Evolutionary conservation across 2,797 vertebrate genomes (phyloP).

Genomic region (Cottoperca gobio): DNA sequence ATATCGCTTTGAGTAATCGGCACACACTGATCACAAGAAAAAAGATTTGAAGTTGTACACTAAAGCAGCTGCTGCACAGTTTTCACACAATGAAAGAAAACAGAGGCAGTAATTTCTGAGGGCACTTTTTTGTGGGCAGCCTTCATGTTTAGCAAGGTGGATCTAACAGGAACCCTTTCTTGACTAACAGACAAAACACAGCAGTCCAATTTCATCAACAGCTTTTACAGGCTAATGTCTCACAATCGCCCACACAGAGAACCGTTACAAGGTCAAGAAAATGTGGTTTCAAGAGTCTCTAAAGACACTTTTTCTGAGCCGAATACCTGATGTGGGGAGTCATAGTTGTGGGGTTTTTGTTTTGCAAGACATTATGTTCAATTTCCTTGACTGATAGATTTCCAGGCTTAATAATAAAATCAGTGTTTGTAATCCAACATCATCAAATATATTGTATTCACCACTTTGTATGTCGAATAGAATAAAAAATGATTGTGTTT

Average conservation of each 20-base stretch:
- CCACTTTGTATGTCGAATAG: slow-evolving; percentile 44
- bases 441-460: slow-evolving; percentile 83
- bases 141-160: slow-evolving; percentile 81
- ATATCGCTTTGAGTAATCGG: slow-evolving; percentile 99
- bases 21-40: slow-evolving; percentile 95
- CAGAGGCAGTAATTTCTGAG: slow-evolving; percentile 64
- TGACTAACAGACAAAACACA: slow-evolving; percentile 88
- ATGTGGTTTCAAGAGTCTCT: neutral
- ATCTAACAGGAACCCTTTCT: slow-evolving; percentile 89
- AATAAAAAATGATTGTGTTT: slow-evolving; percentile 1
- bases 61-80: slow-evolving; percentile 79
- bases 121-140: slow-evolving; percentile 64
- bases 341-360: slow-evolving; percentile 20
- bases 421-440: slow-evolving; percentile 74
- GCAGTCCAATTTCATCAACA: slow-evolving; percentile 63
- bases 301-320: neutral
- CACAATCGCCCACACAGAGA: slow-evolving; percentile 41
- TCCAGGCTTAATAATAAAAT: slow-evolving; percentile 75
- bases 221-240: slow-evolving; percentile 61
- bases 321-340: slow-evolving; percentile 6
- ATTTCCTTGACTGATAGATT: slow-evolving; percentile 77
- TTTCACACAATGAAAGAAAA: slow-evolving; percentile 68
- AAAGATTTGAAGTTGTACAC: slow-evolving; percentile 73
- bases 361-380: slow-evolving; percentile 71
- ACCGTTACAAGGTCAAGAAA: neutral